Evolutionary conservation across 2,797 vertebrate genomes (phyloP).

Genomic region (Champsocephalus gunnari): DNA sequence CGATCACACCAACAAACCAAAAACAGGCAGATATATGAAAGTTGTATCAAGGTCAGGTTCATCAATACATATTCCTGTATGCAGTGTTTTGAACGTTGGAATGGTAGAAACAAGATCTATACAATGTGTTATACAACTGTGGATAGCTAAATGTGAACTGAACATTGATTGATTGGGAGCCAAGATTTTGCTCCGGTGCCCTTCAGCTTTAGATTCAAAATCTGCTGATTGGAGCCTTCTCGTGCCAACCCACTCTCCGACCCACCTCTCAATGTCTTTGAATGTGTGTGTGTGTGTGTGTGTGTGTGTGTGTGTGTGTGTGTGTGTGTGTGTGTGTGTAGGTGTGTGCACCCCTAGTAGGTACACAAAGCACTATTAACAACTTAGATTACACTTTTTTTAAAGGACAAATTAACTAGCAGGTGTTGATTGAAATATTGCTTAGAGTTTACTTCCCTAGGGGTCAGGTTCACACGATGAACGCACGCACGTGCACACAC

Average conservation of each 20-base stretch:
- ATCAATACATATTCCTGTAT: not conserved
- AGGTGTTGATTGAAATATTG: constrained; percentile 42
- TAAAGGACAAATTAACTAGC: constrained; percentile 16
- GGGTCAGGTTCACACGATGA: not conserved
- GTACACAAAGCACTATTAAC: not conserved
- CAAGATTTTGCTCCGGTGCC: constrained; percentile 29
- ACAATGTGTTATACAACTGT: constrained; percentile 18
- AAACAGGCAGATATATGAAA: constrained; percentile 8
- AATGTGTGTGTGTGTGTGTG: not conserved
- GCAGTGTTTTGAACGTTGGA: not conserved
- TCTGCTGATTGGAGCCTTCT: constrained; percentile 50
- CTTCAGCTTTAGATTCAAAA: constrained; percentile 49
- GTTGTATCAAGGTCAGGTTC: constrained; percentile 23
- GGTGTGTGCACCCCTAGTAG: not conserved
- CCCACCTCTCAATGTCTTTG: constrained; percentile 5
- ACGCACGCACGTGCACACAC: not conserved
- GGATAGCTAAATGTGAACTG: constrained; percentile 8
- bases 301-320: too few relatives aligned
- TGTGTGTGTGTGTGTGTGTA: not conserved
- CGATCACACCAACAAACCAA: constrained; percentile 35
- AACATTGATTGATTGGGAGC: constrained; percentile 47
- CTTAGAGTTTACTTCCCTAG: constrained; percentile 24
- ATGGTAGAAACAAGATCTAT: not conserved
- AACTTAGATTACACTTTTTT: not conserved
- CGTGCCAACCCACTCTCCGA: constrained; percentile 2